Conservation (phyloP, 2,113 vertebrate genomes). For the Cisticola juncidis region DNA sequence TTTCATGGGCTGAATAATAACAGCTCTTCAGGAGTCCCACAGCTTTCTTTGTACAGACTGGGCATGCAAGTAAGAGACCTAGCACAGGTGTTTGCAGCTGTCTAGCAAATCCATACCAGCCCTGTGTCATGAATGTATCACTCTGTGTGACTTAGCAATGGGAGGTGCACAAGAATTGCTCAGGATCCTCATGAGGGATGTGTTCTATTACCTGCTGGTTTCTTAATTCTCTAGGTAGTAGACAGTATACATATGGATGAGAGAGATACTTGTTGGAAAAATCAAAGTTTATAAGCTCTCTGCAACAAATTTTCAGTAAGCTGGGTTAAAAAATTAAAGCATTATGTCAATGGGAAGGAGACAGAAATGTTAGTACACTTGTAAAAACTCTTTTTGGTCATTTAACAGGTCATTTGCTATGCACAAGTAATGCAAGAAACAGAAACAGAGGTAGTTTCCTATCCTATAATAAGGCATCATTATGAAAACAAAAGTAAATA, state of each 20-base stretch:
- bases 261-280: not conserved
- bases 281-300: not conserved
- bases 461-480: not conserved
- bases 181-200: not conserved
- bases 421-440: not conserved
- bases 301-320: not conserved
- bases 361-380: not conserved
- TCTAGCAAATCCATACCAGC: not conserved
- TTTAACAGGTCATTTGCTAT: not conserved
- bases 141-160: not conserved
- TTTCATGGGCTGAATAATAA: not conserved
- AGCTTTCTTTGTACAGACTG: not conserved
- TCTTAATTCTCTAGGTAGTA: not conserved
- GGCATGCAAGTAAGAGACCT: not conserved
- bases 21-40: not conserved
- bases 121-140: accelerated
- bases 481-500: conserved; percentile 8
- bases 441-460: not conserved
- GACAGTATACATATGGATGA: not conserved
- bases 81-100: not conserved
- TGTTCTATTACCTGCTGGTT: not conserved
- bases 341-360: not conserved
- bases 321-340: not conserved
- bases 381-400: not conserved
- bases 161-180: not conserved